Evolutionary conservation across 2,797 vertebrate genomes (phyloP).

Genomic region (Tragopan temminckii): DNA sequence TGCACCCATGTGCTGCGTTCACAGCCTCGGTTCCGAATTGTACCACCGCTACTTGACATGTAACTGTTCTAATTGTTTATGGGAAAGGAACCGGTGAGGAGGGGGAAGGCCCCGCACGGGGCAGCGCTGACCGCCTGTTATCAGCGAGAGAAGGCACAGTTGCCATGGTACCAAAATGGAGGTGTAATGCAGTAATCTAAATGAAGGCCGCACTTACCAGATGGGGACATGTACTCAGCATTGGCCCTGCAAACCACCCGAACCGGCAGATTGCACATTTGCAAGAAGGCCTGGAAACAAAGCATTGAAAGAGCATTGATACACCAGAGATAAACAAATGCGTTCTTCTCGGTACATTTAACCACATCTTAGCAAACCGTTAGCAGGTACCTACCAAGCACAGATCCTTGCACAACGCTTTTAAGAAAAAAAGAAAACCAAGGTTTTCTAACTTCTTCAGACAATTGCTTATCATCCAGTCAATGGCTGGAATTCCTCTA

Average conservation of each 20-base stretch:
- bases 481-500: not conserved
- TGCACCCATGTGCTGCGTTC: not conserved
- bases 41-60: not conserved
- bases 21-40: not conserved
- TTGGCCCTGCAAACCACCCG: slow-evolving; percentile 88
- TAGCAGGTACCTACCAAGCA: not conserved
- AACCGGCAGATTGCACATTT: slow-evolving; percentile 92
- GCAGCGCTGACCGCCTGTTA: slow-evolving; percentile 21
- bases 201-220: slow-evolving; percentile 88
- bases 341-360: not conserved
- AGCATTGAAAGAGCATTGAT: slow-evolving; percentile 55
- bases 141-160: slow-evolving; percentile 76
- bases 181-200: slow-evolving; percentile 60
- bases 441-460: not conserved
- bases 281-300: slow-evolving; percentile 89
- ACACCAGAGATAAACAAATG: not conserved
- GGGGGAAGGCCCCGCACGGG: not conserved
- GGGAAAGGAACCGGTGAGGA: slow-evolving; percentile 13
- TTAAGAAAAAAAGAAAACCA: not conserved
- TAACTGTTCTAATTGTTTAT: not conserved
- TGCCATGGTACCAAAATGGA: slow-evolving; percentile 82
- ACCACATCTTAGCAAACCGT: not conserved
- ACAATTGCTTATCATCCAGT: not conserved
- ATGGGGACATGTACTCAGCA: slow-evolving; percentile 91
- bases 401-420: not conserved